These are phyloP conservation scores for Zaprionus lineosus DNA, from an alignment of 2,888 invertebrate species.

Conservation along the genomic window DNA sequence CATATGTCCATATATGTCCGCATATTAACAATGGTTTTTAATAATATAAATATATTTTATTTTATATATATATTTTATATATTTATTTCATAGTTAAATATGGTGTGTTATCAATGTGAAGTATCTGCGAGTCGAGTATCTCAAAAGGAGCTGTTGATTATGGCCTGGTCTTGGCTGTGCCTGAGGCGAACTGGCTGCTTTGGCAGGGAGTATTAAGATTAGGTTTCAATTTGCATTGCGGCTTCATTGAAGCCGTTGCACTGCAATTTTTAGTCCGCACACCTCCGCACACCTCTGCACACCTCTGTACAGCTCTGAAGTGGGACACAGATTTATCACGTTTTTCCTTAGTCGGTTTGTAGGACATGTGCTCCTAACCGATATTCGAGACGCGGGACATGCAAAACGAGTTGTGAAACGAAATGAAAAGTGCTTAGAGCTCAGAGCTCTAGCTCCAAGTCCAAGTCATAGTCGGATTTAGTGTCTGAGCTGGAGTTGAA, in stretches of 20 bases:
- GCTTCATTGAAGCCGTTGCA: slow-evolving; percentile 69
- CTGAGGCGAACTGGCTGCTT: slow-evolving; percentile 15
- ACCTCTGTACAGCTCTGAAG: slow-evolving; percentile 45
- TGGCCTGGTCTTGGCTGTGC: slow-evolving; percentile 7
- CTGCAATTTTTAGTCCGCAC: too few species aligned
- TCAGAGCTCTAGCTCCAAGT: slow-evolving; percentile 19
- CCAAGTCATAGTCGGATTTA: too few species aligned
- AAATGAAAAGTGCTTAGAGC: slow-evolving; percentile 53
- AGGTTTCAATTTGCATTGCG: slow-evolving; percentile 77
- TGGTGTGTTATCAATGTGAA: neutral
- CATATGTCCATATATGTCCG: too few species aligned
- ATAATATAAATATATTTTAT: too few species aligned
- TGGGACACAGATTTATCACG: slow-evolving; percentile 72
- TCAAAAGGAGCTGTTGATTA: neutral
- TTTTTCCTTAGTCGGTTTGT: slow-evolving; percentile 74
- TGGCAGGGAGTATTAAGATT: slow-evolving; percentile 57
- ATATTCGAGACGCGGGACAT: slow-evolving; percentile 56
- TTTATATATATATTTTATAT: too few species aligned
- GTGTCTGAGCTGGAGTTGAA: too few species aligned
- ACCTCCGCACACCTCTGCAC: too few species aligned
- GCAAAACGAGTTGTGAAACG: slow-evolving; percentile 51
- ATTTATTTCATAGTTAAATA: too few species aligned
- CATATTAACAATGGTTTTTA: too few species aligned
- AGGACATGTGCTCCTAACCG: slow-evolving; percentile 81
- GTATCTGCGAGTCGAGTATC: neutral